Percentiles rank a stretch among this genome's conserved stretches.
phyloP scores from a whole-genome alignment of 2,113 vertebrate species.

The Saguinus imperator region DNA sequence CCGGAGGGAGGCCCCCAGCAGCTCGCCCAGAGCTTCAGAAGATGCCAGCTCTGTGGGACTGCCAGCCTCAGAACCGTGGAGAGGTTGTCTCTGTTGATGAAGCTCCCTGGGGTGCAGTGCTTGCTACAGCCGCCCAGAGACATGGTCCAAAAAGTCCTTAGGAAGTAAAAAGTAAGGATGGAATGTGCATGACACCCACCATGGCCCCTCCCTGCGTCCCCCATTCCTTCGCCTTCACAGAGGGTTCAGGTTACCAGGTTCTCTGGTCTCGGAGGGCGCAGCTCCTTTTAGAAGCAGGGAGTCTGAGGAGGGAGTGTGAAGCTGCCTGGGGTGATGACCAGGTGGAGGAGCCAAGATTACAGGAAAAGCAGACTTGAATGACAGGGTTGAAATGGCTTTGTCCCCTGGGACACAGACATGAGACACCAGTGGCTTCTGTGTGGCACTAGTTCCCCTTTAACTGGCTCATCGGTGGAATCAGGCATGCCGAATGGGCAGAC shows the following conservation, averaged over 20 bases:
- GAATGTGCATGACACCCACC: fast-evolving
- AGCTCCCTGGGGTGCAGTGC: fast-evolving
- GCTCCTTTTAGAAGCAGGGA: neutral
- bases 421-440: neutral
- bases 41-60: neutral
- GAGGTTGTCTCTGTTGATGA: neutral
- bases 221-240: neutral
- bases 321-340: fast-evolving
- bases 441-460: too few species aligned
- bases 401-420: neutral
- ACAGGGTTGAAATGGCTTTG: fast-evolving
- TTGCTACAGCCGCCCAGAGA: neutral
- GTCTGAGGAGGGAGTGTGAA: neutral
- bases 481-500: neutral
- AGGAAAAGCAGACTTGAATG: neutral
- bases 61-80: neutral
- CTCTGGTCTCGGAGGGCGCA: neutral
- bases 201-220: neutral
- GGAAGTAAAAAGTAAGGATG: too few species aligned
- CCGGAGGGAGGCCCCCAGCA: neutral
- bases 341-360: neutral
- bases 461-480: neutral
- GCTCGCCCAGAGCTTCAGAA: neutral
- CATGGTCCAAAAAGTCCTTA: neutral
- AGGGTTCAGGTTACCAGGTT: neutral